Conservation (phyloP, 2,113 vertebrate genomes). For the Pelecanus crispus region DNA sequence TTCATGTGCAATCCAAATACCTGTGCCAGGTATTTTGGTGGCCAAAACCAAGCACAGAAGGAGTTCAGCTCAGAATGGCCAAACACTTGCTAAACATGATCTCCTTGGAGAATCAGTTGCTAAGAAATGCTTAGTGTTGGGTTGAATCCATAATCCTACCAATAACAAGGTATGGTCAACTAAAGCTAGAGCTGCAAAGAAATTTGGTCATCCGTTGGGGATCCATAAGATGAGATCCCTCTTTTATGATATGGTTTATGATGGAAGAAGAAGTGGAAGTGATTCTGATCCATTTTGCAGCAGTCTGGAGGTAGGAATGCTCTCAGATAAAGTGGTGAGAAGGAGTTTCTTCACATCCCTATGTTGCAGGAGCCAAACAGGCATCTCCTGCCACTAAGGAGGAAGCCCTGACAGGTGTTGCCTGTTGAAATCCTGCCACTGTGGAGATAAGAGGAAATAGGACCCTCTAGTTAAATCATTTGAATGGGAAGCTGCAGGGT, state of each 20-base stretch:
- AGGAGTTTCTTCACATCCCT: background rate
- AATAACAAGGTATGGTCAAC: background rate
- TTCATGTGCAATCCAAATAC: background rate
- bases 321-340: background rate
- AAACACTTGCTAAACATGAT: background rate
- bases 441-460: background rate
- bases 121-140: background rate
- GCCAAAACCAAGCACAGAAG: background rate
- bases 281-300: background rate
- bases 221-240: background rate
- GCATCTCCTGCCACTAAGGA: background rate
- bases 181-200: background rate
- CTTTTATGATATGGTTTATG: background rate
- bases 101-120: background rate
- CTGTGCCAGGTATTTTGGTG: background rate
- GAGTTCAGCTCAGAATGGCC: background rate
- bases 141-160: background rate
- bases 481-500: background rate
- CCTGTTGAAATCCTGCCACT: background rate
- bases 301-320: background rate
- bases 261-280: background rate
- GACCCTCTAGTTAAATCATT: background rate
- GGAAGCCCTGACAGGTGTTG: background rate
- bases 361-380: background rate
- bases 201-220: background rate